Base-by-base conservation (phyloP, 2,113 vertebrate species). In the Cyanistes caeruleus region DNA sequence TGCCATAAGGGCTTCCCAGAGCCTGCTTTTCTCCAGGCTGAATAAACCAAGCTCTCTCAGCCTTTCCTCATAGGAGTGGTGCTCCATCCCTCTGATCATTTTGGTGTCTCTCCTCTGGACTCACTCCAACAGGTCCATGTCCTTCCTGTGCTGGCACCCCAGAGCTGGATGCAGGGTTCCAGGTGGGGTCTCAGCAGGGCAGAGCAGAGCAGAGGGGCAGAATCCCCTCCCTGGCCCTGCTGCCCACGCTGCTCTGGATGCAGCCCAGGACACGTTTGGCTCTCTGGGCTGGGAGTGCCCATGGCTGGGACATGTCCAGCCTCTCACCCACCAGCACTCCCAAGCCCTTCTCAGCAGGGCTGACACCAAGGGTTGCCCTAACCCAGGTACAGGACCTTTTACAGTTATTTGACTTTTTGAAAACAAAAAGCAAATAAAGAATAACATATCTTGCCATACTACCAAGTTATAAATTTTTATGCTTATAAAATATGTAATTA, bases 111-210 rank as follows among this genome's bases (percentile, higher is more conserved):
- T 48, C 24, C 24, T 5, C 22, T 51, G 22, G 11, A 56, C 20
- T 20, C 1, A 0, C 13, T 68, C 31, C 15, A 48, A 1, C 48
- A 62, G 23, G 0, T 18, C 33, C 7, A 4, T 30, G 14, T 44
- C 23, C 11, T 37, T 18, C 31, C 28, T 81, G 20, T 8, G 15
- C 20, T 9, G 43, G 10, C 22, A 4, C 11, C 35, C 60, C 53
- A 74, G 24, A 13, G 35, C 25, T 58, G 67, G 67, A 4, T 27
- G 11, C 43, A 73, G 67, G 2, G 0, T 4, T 49, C 3, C 76
- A 73, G 41, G 17, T 63, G 22, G 25, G 58, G 3, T 88, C 51
- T 67, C 30, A 35, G 0, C 44, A 67, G 52, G 31, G 25, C 37
- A 67, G 52, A 35, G 25, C 37, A 39, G 33, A 53, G 74, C 20